Evolutionary conservation across 1,140 invertebrate species (phyloP).

Genomic region (Lepidurus packardi): DNA sequence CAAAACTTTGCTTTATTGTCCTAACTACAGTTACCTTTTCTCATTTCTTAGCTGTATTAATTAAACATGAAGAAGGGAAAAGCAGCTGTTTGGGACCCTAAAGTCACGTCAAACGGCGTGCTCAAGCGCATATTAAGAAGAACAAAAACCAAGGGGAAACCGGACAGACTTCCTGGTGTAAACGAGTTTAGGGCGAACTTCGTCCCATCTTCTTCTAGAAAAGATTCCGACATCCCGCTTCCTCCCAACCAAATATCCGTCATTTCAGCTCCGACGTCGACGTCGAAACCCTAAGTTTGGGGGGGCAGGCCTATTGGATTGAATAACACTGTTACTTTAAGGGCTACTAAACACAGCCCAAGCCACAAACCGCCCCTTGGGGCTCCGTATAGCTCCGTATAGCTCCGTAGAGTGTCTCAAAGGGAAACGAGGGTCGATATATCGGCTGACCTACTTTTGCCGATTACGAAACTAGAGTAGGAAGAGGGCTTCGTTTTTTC

Average conservation of each 20-base stretch:
- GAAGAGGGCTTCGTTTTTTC: neutral
- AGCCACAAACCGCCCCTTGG: too few species aligned
- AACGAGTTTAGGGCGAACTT: neutral
- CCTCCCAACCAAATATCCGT: neutral
- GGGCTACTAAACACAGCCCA: too few species aligned
- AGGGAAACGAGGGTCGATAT: neutral
- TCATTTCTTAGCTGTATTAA: too few species aligned
- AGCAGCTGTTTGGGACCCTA: neutral
- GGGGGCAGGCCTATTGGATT: too few species aligned
- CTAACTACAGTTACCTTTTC: too few species aligned
- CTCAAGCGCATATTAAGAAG: neutral
- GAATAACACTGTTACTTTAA: too few species aligned
- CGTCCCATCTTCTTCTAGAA: neutral
- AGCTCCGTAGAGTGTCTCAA: neutral
- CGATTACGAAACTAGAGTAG: neutral
- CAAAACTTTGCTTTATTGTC: too few species aligned
- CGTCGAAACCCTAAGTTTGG: too few species aligned
- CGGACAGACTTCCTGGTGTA: slow-evolving; percentile 11
- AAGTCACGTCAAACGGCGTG: neutral
- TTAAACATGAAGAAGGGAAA: neutral
- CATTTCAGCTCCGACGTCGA: neutral
- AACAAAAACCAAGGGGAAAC: neutral
- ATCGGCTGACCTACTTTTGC: slow-evolving; percentile 14
- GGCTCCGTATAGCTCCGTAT: too few species aligned
- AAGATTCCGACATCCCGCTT: neutral